phyloP scores from a whole-genome alignment of 1,140 invertebrate genomes.

The Pseudomyrmex gracilis region DNA sequence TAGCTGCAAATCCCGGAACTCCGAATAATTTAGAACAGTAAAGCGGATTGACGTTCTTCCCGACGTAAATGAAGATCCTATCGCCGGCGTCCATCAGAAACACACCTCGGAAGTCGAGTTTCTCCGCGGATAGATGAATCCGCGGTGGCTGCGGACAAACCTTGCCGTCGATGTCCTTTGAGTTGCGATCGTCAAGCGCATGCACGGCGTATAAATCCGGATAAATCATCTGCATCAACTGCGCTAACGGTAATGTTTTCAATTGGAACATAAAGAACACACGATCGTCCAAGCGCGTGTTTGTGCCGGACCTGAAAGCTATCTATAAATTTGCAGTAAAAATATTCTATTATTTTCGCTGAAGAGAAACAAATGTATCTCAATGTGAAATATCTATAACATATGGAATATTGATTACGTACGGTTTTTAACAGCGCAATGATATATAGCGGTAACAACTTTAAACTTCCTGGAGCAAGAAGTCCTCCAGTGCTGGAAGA shows the following conservation, averaged over 20 bases:
- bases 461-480: conserved; percentile 90
- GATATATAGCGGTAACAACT: conserved; percentile 95
- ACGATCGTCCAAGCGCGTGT: conserved; percentile 96
- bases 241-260: conserved; percentile 94
- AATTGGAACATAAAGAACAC: conserved; percentile 97
- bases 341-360: not conserved
- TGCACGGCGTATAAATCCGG: conserved; percentile 97
- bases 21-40: conserved; percentile 92
- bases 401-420: conserved; percentile 80
- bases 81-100: conserved; percentile 96
- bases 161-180: conserved; percentile 86
- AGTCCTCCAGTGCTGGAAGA: conserved; percentile 89
- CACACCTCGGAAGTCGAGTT: conserved; percentile 94
- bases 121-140: conserved; percentile 89
- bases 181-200: conserved; percentile 88
- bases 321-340: conserved; percentile 85
- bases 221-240: conserved; percentile 95
- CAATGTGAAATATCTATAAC: not conserved
- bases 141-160: conserved; percentile 87
- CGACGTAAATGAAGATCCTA: conserved; percentile 94
- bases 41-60: conserved; percentile 91
- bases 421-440: conserved; percentile 96
- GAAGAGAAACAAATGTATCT: not conserved
- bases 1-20: conserved; percentile 87
- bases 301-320: conserved; percentile 94